A percentile compares a stretch with the other conserved stretches of the same genome.
These are phyloP conservation scores for Rhea pennata DNA, from an alignment of 2,113 vertebrate species.

Conservation along the genomic window DNA sequence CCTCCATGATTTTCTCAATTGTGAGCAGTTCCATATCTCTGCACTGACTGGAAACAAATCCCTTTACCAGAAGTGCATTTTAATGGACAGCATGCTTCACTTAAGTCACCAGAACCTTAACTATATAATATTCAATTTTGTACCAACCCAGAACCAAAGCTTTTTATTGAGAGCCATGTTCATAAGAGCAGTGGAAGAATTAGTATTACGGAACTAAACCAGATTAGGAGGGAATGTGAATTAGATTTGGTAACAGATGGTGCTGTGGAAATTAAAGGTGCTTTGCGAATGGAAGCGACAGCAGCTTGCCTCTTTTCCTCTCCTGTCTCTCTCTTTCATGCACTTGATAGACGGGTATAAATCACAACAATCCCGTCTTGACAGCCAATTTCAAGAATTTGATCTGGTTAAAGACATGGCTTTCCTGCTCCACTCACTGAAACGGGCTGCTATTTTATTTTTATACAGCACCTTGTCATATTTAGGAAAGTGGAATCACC, in stretches of 20 bases:
- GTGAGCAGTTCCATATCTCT: constrained; percentile 65
- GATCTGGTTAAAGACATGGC: constrained; percentile 99
- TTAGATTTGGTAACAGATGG: constrained; percentile 99
- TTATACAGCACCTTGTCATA: constrained; percentile 69
- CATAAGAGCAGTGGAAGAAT: constrained; percentile 82
- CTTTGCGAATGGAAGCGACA: constrained; percentile 88
- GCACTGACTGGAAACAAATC: constrained; percentile 73
- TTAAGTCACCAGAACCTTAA: constrained; percentile 66
- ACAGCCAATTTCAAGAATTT: constrained; percentile 99
- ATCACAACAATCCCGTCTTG: constrained; percentile 96
- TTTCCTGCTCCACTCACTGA: constrained; percentile 77
- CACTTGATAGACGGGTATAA: constrained; percentile 97
- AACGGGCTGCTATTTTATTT: constrained; percentile 77
- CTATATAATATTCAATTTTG: constrained; percentile 75
- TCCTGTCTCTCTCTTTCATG: constrained; percentile 70
- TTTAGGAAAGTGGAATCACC: constrained; percentile 74
- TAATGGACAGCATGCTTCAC: constrained; percentile 47
- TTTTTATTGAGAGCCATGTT: constrained; percentile 64
- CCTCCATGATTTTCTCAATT: neutral
- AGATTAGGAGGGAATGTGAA: constrained; percentile 95
- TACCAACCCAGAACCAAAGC: constrained; percentile 60
- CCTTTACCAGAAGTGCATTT: constrained; percentile 72
- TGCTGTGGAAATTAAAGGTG: constrained; percentile 94
- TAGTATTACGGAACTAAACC: constrained; percentile 96
- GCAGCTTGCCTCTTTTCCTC: constrained; percentile 81